Percentiles rank a stretch among this genome's conserved stretches.
Evolutionary conservation across 2,888 invertebrate genomes (phyloP).

Genomic region (Podabrus alpinus): DNA sequence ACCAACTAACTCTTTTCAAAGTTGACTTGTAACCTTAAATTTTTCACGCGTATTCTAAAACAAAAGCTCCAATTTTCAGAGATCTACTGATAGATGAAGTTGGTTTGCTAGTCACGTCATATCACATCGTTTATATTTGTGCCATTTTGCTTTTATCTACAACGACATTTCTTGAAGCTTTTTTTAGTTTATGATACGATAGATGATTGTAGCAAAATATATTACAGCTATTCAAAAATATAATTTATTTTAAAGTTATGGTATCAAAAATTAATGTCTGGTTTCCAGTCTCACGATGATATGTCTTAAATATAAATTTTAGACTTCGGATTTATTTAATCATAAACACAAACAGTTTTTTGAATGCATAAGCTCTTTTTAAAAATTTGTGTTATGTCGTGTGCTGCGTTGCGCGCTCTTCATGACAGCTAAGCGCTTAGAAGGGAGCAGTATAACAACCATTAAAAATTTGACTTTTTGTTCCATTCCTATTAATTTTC

Average conservation of each 20-base stretch:
- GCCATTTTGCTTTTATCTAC: constrained; percentile 29
- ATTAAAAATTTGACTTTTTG: neutral
- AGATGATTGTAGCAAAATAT: neutral
- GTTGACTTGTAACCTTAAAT: constrained; percentile 10
- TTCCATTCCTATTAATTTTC: neutral
- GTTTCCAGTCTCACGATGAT: neutral
- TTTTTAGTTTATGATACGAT: constrained; percentile 26
- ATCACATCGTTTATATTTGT: constrained; percentile 27
- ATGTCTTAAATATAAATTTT: neutral
- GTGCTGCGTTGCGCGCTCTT: too few relatives aligned
- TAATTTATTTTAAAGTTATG: neutral
- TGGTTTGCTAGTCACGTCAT: constrained; percentile 29
- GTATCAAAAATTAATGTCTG: neutral
- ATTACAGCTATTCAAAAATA: neutral
- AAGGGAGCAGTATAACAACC: neutral
- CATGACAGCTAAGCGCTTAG: neutral
- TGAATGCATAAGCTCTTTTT: neutral
- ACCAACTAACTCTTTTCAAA: neutral
- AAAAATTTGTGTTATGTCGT: neutral
- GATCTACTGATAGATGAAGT: constrained; percentile 24
- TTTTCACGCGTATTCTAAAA: constrained; percentile 20
- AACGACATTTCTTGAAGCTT: constrained; percentile 22
- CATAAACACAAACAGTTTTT: neutral
- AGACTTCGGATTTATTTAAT: neutral
- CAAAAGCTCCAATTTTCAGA: constrained; percentile 26